Conservation (phyloP, 2,113 vertebrate species). For the Phyllostomus discolor region DNA sequence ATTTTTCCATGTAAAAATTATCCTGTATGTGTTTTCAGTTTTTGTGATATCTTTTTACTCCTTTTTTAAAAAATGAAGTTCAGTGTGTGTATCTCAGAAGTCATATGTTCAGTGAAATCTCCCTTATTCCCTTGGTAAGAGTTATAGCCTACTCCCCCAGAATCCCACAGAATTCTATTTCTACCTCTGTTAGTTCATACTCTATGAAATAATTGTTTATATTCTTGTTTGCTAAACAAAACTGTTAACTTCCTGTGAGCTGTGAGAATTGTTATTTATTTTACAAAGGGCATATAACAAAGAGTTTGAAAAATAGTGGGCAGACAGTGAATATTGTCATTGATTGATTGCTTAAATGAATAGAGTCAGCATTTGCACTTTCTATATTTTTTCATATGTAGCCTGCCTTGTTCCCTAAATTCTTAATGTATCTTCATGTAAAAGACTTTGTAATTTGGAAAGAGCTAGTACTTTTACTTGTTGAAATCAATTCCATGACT, state of each 20-base stretch:
- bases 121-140: not conserved
- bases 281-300: not conserved
- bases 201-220: slow-evolving; percentile 54
- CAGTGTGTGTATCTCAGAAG: not conserved
- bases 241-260: not conserved
- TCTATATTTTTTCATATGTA: not conserved
- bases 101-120: not conserved
- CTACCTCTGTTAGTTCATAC: slow-evolving; percentile 1
- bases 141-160: slow-evolving; percentile 7
- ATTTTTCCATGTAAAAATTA: not conserved
- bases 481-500: not conserved
- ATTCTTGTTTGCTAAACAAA: slow-evolving; percentile 38
- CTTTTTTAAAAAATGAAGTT: not conserved
- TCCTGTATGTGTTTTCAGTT: not conserved
- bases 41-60: not conserved
- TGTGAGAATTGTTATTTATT: not conserved
- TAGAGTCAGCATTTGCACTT: not conserved
- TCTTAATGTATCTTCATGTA: not conserved
- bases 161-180: slow-evolving; percentile 57
- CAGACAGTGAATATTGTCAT: not conserved
- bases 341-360: not conserved
- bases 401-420: not conserved
- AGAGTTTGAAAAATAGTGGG: not conserved
- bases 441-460: not conserved
- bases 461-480: not conserved